Conservation (phyloP, 2,113 vertebrate species). For the Cryptoleucopteryx plumbea region DNA sequence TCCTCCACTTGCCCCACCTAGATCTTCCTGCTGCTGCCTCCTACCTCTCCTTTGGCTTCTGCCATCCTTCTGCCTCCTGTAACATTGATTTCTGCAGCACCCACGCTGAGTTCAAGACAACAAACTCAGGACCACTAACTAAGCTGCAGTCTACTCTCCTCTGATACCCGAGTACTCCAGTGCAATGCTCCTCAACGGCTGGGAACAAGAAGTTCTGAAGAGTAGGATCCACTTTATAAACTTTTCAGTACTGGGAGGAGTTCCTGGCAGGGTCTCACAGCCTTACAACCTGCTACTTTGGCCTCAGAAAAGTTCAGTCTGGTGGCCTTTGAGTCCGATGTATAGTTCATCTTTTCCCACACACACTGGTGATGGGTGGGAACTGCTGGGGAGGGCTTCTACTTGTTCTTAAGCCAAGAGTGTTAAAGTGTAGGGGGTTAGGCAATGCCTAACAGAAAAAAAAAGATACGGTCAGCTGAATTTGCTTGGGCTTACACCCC, state of each 20-base stretch:
- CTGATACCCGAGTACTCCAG: not conserved
- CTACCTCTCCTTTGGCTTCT: not conserved
- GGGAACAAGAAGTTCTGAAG: not conserved
- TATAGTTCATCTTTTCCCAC: not conserved
- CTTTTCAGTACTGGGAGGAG: not conserved
- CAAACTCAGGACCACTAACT: not conserved
- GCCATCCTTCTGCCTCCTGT: not conserved
- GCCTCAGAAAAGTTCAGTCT: not conserved
- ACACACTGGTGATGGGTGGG: not conserved
- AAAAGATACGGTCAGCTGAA: not conserved
- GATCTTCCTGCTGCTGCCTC: not conserved
- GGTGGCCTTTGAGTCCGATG: not conserved
- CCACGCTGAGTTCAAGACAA: rapidly evolving
- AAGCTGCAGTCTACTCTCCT: not conserved
- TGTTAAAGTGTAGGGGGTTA: not conserved
- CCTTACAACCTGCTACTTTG: not conserved
- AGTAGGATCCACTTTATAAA: not conserved
- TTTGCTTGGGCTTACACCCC: not conserved
- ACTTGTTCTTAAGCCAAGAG: not conserved
- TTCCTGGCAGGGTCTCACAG: not conserved
- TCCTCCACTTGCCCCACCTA: not conserved
- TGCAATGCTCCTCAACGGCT: not conserved
- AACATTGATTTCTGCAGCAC: not conserved
- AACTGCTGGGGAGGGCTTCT: not conserved
- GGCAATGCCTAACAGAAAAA: not conserved